phyloP scores from a whole-genome alignment of 2,888 invertebrate genomes.

The Zeuzera pyrina region DNA sequence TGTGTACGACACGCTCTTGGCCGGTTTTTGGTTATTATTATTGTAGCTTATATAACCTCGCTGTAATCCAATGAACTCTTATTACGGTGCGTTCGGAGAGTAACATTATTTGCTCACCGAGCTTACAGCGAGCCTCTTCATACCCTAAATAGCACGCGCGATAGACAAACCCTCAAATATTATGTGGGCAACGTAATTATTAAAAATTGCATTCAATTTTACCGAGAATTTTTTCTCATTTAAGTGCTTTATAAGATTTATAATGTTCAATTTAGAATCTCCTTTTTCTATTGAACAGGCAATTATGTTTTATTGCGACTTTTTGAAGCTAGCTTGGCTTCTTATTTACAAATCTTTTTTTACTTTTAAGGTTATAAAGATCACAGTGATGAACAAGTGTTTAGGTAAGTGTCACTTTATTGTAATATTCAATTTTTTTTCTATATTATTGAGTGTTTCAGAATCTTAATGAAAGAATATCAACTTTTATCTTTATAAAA shows the following conservation, averaged over 20 bases:
- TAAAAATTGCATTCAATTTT: constrained; percentile 65
- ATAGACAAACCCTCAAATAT: constrained; percentile 40
- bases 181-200: constrained; percentile 58
- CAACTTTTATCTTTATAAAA: no score
- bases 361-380: no score
- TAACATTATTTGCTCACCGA: constrained; percentile 61
- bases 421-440: no score
- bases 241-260: constrained; percentile 20
- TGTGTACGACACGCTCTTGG: no score
- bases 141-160: constrained; percentile 55
- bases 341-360: no score
- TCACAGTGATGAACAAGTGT: no score
- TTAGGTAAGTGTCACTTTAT: no score
- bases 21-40: constrained; percentile 66
- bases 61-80: constrained; percentile 68
- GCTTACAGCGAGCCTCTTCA: constrained; percentile 51
- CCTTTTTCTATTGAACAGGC: no score
- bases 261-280: constrained; percentile 11
- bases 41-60: constrained; percentile 56
- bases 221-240: constrained; percentile 39
- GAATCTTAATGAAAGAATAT: no score
- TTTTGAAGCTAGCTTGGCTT: no score
- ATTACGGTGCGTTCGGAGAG: constrained; percentile 57
- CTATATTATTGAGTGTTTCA: no score
- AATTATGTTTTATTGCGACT: no score